A percentile compares a stretch with the other conserved stretches of the same genome.
Evolutionary conservation across 2,113 vertebrate species (phyloP).

Genomic region (Malurus alboscapulatus): DNA sequence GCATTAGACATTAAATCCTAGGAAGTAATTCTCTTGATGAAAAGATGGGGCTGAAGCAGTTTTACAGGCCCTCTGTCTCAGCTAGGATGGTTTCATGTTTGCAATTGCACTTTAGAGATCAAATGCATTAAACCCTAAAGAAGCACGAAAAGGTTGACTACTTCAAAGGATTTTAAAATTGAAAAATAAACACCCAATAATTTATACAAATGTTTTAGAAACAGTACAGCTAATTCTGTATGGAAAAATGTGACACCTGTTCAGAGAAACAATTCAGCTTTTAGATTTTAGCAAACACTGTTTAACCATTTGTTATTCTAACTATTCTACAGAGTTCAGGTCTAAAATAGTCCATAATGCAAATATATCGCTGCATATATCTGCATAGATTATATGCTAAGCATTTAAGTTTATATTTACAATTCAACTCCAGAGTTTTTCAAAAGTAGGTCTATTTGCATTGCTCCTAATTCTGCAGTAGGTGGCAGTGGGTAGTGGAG

Average conservation of each 20-base stretch:
- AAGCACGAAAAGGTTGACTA: neutral
- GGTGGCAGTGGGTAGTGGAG: conserved; percentile 72
- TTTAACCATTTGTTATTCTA: conserved; percentile 56
- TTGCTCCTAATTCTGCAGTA: conserved; percentile 66
- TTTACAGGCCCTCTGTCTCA: neutral
- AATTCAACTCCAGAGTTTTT: conserved; percentile 35
- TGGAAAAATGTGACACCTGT: conserved; percentile 21
- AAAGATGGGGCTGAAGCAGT: neutral
- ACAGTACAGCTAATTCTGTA: neutral
- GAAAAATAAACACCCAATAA: conserved; percentile 41
- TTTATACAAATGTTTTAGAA: conserved; percentile 29
- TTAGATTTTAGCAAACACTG: neutral
- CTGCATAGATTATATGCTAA: conserved; percentile 48
- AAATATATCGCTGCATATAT: conserved; percentile 44
- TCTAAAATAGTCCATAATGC: conserved; percentile 61
- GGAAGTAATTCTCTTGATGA: neutral
- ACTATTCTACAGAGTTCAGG: neutral
- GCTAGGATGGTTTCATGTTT: neutral
- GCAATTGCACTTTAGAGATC: conserved; percentile 34
- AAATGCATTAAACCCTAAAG: conserved; percentile 47
- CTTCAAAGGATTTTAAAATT: conserved; percentile 54
- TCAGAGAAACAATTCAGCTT: conserved; percentile 31
- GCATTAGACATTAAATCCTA: neutral
- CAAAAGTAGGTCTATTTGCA: conserved; percentile 70
- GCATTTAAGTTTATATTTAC: conserved; percentile 60